phyloP scores from a whole-genome alignment of 2,888 invertebrate genomes.

The Timema cristinae region DNA sequence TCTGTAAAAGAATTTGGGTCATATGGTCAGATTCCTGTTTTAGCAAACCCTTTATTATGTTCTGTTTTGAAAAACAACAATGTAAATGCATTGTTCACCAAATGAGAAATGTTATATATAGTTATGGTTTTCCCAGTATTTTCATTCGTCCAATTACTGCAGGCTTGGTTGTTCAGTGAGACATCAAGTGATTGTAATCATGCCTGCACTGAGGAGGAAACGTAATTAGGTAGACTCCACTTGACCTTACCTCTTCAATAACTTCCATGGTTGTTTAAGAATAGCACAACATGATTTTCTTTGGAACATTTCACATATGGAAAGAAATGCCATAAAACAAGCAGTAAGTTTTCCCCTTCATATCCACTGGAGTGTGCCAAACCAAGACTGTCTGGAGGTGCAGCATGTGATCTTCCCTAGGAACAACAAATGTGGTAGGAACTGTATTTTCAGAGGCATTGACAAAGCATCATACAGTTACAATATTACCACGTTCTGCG shows the following conservation, averaged over 20 bases:
- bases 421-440: neutral
- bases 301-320: too few species aligned
- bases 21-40: neutral
- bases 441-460: neutral
- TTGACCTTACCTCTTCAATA: neutral
- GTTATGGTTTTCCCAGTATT: constrained; percentile 20
- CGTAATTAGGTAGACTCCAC: constrained; percentile 21
- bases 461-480: neutral
- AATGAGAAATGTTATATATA: constrained; percentile 14
- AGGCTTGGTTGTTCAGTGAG: constrained; percentile 22
- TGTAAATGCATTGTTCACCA: neutral
- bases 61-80: constrained; percentile 2
- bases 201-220: constrained; percentile 17
- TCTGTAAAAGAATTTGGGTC: too few species aligned
- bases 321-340: neutral
- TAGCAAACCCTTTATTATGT: neutral
- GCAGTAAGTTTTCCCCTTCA: constrained; percentile 13
- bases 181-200: constrained; percentile 16
- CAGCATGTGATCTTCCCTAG: constrained; percentile 10
- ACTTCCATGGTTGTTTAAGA: constrained; percentile 21
- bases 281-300: neutral
- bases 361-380: constrained; percentile 15
- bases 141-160: constrained; percentile 16
- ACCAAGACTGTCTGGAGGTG: constrained; percentile 17
- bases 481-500: neutral